Conservation (phyloP, 2,888 invertebrate genomes). For the Pocota personata region DNA sequence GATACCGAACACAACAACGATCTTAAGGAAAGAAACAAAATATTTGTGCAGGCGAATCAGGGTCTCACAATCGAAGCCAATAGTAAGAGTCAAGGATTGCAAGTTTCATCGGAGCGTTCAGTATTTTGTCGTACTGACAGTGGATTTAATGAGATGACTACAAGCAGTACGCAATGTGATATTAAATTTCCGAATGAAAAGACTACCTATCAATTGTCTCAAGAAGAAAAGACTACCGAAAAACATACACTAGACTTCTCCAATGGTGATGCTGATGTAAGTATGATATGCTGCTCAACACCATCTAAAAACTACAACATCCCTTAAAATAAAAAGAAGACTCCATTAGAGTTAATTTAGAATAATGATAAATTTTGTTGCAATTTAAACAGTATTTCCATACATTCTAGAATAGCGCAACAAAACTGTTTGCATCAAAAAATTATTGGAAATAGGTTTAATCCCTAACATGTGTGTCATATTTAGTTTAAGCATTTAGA, state of each 20-base stretch:
- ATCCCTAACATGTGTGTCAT: conserved; percentile 20
- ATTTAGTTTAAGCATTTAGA: conserved; percentile 4
- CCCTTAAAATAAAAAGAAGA: background rate
- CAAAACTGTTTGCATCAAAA: background rate
- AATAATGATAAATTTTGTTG: conserved; percentile 27
- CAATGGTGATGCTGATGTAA: conserved; percentile 53
- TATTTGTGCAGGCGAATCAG: background rate
- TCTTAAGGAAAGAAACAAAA: background rate
- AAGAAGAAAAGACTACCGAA: background rate
- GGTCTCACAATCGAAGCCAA: background rate
- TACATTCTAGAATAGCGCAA: background rate
- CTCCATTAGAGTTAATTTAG: background rate
- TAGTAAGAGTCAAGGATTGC: background rate
- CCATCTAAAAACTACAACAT: conserved; percentile 57
- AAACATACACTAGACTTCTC: background rate
- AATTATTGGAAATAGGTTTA: background rate
- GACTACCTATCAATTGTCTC: background rate
- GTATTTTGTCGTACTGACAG: conserved; percentile 80
- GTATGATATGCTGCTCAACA: conserved; percentile 73
- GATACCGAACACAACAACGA: background rate
- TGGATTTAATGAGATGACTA: conserved; percentile 81
- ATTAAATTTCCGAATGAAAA: background rate
- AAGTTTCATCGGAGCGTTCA: conserved; percentile 22
- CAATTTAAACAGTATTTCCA: conserved; percentile 5
- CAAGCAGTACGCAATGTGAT: conserved; percentile 71